Conservation (phyloP, 1,140 invertebrate species). For the Drosophila azteca region DNA sequence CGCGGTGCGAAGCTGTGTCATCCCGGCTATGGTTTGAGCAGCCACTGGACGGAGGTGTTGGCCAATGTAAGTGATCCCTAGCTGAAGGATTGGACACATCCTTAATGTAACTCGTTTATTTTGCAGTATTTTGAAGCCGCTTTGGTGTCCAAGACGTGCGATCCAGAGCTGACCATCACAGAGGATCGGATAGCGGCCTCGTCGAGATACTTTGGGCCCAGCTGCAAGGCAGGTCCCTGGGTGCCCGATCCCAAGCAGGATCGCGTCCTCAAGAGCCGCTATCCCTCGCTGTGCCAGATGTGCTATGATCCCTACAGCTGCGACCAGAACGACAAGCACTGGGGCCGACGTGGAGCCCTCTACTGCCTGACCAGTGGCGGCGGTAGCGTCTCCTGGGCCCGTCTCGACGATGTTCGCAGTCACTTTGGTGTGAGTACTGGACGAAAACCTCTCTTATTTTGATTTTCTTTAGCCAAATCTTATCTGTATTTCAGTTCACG, state of each 20-base stretch:
- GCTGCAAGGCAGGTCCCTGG: slow-evolving; percentile 93
- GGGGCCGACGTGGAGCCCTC: slow-evolving; percentile 91
- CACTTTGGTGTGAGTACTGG: slow-evolving; percentile 87
- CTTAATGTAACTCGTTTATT: not conserved
- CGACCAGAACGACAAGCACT: slow-evolving; percentile 89
- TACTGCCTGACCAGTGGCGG: slow-evolving; percentile 90
- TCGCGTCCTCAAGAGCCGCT: slow-evolving; percentile 87
- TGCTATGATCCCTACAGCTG: slow-evolving; percentile 88
- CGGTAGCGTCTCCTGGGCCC: slow-evolving; percentile 92
- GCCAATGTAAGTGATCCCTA: slow-evolving; percentile 85
- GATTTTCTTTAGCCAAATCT: not conserved
- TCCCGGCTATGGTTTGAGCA: slow-evolving; percentile 87
- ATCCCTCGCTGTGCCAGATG: slow-evolving; percentile 88
- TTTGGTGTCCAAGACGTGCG: slow-evolving; percentile 88
- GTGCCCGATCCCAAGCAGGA: slow-evolving; percentile 88
- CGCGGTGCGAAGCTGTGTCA: slow-evolving; percentile 89
- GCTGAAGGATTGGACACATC: not conserved
- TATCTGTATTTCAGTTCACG: slow-evolving; percentile 52
- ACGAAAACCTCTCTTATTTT: too few relatives aligned
- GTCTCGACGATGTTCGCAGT: slow-evolving; percentile 86
- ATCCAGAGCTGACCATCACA: slow-evolving; percentile 86
- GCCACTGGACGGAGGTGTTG: slow-evolving; percentile 88
- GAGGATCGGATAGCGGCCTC: slow-evolving; percentile 89
- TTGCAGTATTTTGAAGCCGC: slow-evolving; percentile 89
- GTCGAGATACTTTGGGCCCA: slow-evolving; percentile 88